Conservation (phyloP, 2,113 vertebrate genomes). For the Callospermophilus lateralis region DNA sequence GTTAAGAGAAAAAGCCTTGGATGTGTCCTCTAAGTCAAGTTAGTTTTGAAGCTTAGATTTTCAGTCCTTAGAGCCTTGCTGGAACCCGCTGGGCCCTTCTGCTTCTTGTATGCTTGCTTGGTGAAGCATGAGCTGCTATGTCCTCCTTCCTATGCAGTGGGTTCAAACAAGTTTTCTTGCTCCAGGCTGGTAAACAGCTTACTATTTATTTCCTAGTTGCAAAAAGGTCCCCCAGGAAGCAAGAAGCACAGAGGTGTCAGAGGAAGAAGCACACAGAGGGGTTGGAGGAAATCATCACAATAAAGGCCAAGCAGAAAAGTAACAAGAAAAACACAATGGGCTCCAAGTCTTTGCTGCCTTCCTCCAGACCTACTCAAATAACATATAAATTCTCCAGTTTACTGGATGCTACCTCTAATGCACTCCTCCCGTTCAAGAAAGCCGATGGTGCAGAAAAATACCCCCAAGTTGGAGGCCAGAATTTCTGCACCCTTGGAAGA, state of each 20-base stretch:
- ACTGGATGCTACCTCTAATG: not conserved
- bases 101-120: not conserved
- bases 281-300: constrained; percentile 10
- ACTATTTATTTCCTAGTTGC: constrained; percentile 1
- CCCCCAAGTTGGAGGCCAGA: constrained; percentile 57
- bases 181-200: constrained; percentile 25
- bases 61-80: not conserved
- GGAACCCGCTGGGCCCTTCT: not conserved
- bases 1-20: constrained; percentile 2
- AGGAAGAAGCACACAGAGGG: constrained; percentile 9
- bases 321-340: constrained; percentile 52
- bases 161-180: not conserved
- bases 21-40: not conserved
- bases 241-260: constrained; percentile 14
- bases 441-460: constrained; percentile 39
- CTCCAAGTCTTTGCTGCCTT: constrained; percentile 36
- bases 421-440: constrained; percentile 48
- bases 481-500: constrained; percentile 68
- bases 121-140: constrained; percentile 39
- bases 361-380: constrained; percentile 50
- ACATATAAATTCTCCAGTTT: constrained; percentile 37
- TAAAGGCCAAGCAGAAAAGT: constrained; percentile 22
- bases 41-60: not conserved
- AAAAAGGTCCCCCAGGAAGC: constrained; percentile 30
- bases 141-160: not conserved